phyloP scores from a whole-genome alignment of 2,113 vertebrate genomes.

The Catagonus wagneri region DNA sequence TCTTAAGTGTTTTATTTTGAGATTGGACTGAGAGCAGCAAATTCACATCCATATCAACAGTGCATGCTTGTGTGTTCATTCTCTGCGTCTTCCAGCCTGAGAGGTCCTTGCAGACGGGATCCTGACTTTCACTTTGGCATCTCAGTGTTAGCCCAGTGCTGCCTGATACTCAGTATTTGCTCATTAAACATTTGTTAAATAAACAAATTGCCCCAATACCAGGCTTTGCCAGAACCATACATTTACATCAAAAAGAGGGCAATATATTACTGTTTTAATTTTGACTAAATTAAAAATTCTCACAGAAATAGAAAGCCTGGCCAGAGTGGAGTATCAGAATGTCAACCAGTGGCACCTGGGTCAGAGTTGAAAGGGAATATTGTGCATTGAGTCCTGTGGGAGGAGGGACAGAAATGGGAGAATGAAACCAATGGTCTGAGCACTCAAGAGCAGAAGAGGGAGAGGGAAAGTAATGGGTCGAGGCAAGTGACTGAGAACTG shows the following conservation, averaged over 20 bases:
- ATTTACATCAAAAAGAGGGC: background rate
- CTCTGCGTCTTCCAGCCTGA: background rate
- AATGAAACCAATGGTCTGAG: background rate
- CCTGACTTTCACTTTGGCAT: background rate
- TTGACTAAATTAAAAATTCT: background rate
- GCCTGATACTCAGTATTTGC: background rate
- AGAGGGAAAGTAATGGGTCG: background rate
- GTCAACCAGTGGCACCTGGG: background rate
- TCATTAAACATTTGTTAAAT: background rate
- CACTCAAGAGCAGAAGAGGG: background rate
- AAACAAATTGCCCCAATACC: background rate
- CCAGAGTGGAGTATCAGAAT: background rate
- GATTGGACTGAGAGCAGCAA: background rate
- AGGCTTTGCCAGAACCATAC: background rate
- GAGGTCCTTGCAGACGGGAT: background rate
- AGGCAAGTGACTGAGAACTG: background rate
- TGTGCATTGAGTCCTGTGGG: background rate
- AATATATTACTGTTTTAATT: background rate
- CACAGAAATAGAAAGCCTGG: background rate
- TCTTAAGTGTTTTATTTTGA: conserved; percentile 39
- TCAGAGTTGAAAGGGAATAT: background rate
- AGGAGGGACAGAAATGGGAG: background rate
- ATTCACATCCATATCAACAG: background rate
- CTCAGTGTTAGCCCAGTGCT: background rate
- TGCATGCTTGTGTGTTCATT: background rate